Percentiles rank a stretch among this genome's conserved stretches.
phyloP scores from a whole-genome alignment of 2,888 invertebrate species.

The Theretra japonica region DNA sequence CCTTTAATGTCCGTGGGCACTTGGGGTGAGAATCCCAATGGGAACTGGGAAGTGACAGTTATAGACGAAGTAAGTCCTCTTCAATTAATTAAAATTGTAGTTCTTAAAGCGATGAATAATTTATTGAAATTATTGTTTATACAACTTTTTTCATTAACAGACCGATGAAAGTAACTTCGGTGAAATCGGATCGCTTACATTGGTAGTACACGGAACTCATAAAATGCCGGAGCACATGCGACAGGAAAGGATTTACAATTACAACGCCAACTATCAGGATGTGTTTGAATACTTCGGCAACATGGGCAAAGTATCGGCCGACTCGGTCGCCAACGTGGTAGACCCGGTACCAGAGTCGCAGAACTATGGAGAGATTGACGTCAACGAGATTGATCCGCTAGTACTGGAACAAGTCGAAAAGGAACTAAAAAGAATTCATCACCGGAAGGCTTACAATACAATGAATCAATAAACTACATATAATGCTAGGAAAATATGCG shows the following conservation, averaged over 20 bases:
- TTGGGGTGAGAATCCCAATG: slow-evolving; percentile 94
- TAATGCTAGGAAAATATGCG: slow-evolving; percentile 14
- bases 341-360: slow-evolving; percentile 54
- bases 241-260: slow-evolving; percentile 80
- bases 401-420: slow-evolving; percentile 64
- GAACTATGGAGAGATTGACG: slow-evolving; percentile 45
- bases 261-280: slow-evolving; percentile 70
- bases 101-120: neutral
- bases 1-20: slow-evolving; percentile 94
- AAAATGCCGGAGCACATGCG: slow-evolving; percentile 86
- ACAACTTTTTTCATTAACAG: slow-evolving; percentile 47
- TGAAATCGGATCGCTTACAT: slow-evolving; percentile 80
- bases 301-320: slow-evolving; percentile 44
- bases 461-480: neutral
- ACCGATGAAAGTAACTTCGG: slow-evolving; percentile 82
- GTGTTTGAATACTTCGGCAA: slow-evolving; percentile 50
- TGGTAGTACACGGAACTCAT: slow-evolving; percentile 90
- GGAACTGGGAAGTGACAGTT: slow-evolving; percentile 86
- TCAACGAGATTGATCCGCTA: slow-evolving; percentile 53
- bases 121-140: neutral
- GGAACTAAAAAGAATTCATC: slow-evolving; percentile 69
- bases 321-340: slow-evolving; percentile 49
- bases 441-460: slow-evolving; percentile 51
- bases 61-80: slow-evolving; percentile 73
- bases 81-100: neutral